A percentile compares a stretch with the other conserved stretches of the same genome.
phyloP scores from a whole-genome alignment of 2,113 vertebrate species.

The Heterocephalus glaber region DNA sequence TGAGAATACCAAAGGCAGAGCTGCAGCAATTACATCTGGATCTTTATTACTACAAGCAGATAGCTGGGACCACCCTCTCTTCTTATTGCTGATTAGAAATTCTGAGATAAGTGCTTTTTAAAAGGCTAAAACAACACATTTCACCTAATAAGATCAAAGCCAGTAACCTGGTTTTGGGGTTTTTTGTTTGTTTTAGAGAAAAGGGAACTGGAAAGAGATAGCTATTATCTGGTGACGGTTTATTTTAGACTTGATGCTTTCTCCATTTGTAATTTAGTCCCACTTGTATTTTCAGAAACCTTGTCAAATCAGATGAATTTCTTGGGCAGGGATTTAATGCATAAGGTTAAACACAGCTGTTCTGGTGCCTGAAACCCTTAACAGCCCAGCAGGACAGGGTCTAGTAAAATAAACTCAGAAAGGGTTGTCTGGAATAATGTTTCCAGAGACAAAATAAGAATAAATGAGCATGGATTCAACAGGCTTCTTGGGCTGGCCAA shows the following conservation, averaged over 20 bases:
- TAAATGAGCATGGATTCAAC: conserved; percentile 70
- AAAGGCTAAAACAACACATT: conserved; percentile 76
- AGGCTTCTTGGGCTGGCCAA: neutral
- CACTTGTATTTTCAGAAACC: conserved; percentile 81
- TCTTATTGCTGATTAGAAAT: conserved; percentile 34
- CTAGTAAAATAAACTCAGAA: conserved; percentile 84
- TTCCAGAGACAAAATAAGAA: conserved; percentile 75
- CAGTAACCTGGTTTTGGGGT: neutral
- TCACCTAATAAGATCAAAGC: conserved; percentile 81
- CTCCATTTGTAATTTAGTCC: conserved; percentile 82
- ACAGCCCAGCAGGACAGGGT: conserved; percentile 74
- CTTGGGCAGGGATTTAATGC: conserved; percentile 75
- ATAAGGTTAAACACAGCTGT: conserved; percentile 85
- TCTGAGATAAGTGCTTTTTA: neutral
- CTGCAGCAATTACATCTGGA: neutral
- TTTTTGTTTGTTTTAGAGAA: neutral
- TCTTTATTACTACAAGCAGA: conserved; percentile 36
- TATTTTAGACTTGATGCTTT: conserved; percentile 84
- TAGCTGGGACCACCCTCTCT: neutral
- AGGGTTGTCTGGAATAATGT: conserved; percentile 67
- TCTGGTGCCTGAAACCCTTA: conserved; percentile 79
- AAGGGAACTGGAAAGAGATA: conserved; percentile 72
- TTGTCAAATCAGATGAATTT: conserved; percentile 84
- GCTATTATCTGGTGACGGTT: conserved; percentile 83
- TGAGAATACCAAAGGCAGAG: conserved; percentile 42